Percentiles rank a stretch among this genome's conserved stretches.
These are phyloP conservation scores for Tubulanus polymorphus DNA, from an alignment of 2,888 invertebrate genomes.

Conservation along the genomic window DNA sequence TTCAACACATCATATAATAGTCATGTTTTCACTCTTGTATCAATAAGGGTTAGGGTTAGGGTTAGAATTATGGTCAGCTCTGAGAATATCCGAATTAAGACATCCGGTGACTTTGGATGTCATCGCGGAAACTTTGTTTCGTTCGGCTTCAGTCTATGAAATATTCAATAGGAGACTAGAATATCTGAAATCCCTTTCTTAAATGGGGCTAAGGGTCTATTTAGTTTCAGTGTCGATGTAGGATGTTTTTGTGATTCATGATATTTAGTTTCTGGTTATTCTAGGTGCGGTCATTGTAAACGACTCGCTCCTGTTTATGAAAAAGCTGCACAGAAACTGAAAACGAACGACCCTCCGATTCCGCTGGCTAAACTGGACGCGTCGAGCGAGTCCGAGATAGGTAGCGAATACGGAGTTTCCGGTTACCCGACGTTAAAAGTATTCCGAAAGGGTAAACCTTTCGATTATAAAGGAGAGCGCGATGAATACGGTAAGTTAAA, in stretches of 20 bases:
- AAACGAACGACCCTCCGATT: conserved; percentile 49
- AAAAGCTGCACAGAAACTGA: conserved; percentile 56
- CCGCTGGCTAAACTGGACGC: conserved; percentile 59
- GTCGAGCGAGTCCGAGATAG: conserved; percentile 55
- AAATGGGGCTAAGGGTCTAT: not conserved
- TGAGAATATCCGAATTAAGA: too few relatives aligned
- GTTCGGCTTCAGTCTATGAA: too few relatives aligned
- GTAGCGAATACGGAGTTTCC: conserved; percentile 53
- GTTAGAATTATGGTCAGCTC: too few relatives aligned
- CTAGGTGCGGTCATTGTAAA: conserved; percentile 59
- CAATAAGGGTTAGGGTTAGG: too few relatives aligned
- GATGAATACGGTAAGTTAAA: conserved; percentile 49
- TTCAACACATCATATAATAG: too few relatives aligned
- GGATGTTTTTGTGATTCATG: conserved; percentile 1
- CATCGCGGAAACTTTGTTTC: too few relatives aligned
- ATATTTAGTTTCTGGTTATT: conserved; percentile 11
- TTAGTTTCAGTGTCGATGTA: not conserved
- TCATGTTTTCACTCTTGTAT: too few relatives aligned
- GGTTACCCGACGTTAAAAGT: conserved; percentile 60
- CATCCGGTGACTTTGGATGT: too few relatives aligned
- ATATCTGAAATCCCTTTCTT: not conserved
- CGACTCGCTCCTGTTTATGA: conserved; percentile 58
- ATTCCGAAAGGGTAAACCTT: conserved; percentile 53
- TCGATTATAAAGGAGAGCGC: conserved; percentile 57
- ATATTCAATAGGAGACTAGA: not conserved